Conservation (phyloP, 2,888 invertebrate species). For the Cantharis lateralis region DNA sequence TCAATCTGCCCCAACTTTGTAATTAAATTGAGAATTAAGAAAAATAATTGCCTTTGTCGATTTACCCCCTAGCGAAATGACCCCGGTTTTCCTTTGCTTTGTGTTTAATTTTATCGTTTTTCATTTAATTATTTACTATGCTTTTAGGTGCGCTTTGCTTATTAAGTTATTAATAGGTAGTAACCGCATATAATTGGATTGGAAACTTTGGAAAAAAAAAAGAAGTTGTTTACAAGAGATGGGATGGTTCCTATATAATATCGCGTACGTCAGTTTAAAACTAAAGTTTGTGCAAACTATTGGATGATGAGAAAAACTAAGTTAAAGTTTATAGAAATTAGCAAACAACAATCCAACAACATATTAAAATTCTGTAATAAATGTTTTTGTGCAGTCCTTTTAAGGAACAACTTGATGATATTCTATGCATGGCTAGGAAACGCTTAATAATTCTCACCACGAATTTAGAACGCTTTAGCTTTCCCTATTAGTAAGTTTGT, state of each 20-base stretch:
- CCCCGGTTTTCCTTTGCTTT: not conserved
- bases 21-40: no score
- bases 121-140: not conserved
- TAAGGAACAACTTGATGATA: not conserved
- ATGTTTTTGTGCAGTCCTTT: not conserved
- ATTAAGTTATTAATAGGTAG: not conserved
- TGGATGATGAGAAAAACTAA: not conserved
- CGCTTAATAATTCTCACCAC: slow-evolving; percentile 2
- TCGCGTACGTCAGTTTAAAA: not conserved
- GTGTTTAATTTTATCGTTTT: not conserved
- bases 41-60: no score
- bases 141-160: not conserved
- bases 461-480: slow-evolving; percentile 1
- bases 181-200: not conserved
- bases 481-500: not conserved
- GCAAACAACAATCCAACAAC: not conserved
- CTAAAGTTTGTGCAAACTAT: not conserved
- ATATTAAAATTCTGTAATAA: not conserved
- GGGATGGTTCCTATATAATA: not conserved
- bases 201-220: not conserved
- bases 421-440: not conserved
- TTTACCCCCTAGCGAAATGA: not conserved
- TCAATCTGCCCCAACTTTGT: no score
- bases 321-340: not conserved
- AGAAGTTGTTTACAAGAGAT: not conserved